A percentile compares a stretch with the other conserved stretches of the same genome.
Evolutionary conservation across 2,888 invertebrate genomes (phyloP).

Genomic region (Eristalinus sepulchralis): DNA sequence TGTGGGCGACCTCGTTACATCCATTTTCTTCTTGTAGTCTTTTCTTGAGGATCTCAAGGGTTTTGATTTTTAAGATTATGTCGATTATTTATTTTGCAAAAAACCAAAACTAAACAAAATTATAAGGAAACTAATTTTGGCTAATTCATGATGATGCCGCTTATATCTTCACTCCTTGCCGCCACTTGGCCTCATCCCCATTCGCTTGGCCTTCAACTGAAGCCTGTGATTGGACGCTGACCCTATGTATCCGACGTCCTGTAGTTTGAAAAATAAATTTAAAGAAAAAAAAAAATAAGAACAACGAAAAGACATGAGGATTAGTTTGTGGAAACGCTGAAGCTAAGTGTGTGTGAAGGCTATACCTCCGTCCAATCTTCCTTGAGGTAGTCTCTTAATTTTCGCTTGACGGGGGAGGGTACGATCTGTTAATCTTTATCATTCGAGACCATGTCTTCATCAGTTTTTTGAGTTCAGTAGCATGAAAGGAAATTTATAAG

Average conservation of each 20-base stretch:
- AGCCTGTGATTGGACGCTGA: too few relatives aligned
- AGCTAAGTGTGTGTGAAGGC: constrained; percentile 1
- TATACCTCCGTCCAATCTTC: constrained; percentile 29
- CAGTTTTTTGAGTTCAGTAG: constrained; percentile 17
- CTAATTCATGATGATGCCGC: too few relatives aligned
- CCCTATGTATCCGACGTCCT: too few relatives aligned
- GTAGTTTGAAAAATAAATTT: not conserved
- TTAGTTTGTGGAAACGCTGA: not conserved
- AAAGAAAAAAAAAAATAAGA: not conserved
- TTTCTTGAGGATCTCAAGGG: not conserved
- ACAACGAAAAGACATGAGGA: not conserved
- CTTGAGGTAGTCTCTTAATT: not conserved
- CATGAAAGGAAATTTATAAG: constrained; percentile 22
- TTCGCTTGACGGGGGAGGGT: constrained; percentile 15
- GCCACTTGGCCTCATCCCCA: too few relatives aligned
- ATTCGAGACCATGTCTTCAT: not conserved
- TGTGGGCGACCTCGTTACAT: not conserved
- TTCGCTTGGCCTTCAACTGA: too few relatives aligned
- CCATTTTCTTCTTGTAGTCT: constrained; percentile 19
- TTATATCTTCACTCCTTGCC: too few relatives aligned
- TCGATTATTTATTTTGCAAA: not conserved
- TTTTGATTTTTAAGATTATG: not conserved
- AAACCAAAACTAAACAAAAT: not conserved
- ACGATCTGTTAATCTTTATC: constrained; percentile 14
- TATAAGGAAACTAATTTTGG: too few relatives aligned